Conservation (phyloP, 2,113 vertebrate species). For the Natator depressus region DNA sequence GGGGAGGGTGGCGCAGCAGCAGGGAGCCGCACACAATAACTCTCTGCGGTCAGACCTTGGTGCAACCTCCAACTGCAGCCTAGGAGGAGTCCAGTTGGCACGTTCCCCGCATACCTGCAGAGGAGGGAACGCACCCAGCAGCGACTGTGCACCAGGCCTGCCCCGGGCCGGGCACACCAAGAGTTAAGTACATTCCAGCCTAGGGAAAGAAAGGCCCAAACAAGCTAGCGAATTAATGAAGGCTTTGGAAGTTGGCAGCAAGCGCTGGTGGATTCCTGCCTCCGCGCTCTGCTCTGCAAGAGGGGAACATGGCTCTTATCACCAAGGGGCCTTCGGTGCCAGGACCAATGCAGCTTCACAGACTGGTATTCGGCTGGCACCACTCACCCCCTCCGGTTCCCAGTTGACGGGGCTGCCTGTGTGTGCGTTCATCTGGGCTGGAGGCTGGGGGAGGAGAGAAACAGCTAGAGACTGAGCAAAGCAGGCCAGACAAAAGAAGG, state of each 20-base stretch:
- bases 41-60: not conserved
- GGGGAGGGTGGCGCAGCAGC: not conserved
- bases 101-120: not conserved
- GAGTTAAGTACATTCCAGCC: not conserved
- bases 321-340: not conserved
- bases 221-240: not conserved
- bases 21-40: not conserved
- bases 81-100: not conserved
- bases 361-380: not conserved
- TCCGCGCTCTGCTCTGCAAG: no score
- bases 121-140: not conserved
- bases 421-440: not conserved
- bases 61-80: not conserved
- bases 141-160: not conserved
- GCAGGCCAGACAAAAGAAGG: not conserved
- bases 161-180: not conserved
- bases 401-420: not conserved
- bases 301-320: not conserved
- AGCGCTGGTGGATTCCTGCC: not conserved
- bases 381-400: not conserved
- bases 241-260: not conserved
- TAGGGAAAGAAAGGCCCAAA: not conserved
- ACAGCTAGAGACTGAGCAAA: not conserved
- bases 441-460: not conserved
- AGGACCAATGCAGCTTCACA: not conserved